Conservation (phyloP, 2,113 vertebrate genomes). For the Elanoides forficatus region DNA sequence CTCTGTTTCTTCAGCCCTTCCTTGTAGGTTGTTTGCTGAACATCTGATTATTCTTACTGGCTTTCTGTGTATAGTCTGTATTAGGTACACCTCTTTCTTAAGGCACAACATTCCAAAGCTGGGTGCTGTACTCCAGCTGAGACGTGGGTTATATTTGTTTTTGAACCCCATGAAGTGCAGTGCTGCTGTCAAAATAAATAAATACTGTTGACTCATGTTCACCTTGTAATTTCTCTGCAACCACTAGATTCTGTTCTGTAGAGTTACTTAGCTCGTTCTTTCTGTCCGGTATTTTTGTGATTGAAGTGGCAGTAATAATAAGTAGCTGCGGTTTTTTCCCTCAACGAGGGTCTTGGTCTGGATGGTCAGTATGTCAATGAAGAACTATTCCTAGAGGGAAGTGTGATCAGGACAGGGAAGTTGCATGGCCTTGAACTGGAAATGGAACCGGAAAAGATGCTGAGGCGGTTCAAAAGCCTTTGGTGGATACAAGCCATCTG, state of each 20-base stretch:
- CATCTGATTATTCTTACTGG: not conserved
- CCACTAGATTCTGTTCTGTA: not conserved
- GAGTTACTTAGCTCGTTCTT: not conserved
- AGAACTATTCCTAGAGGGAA: not conserved
- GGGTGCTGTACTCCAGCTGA: not conserved
- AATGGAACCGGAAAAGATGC: not conserved
- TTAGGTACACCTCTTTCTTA: not conserved
- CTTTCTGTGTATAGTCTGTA: not conserved
- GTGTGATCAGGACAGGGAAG: not conserved
- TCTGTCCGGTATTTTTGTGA: fast-evolving
- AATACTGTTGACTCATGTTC: not conserved
- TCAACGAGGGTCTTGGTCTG: fast-evolving
- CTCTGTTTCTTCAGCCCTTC: not conserved
- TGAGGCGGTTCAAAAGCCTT: not conserved
- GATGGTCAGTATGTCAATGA: not conserved
- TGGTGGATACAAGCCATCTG: not conserved
- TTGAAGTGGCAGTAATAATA: not conserved
- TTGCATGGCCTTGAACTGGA: not conserved
- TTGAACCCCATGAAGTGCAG: not conserved
- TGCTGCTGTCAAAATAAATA: not conserved
- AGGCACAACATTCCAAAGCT: not conserved
- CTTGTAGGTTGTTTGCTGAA: not conserved
- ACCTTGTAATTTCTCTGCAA: not conserved
- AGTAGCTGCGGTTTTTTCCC: not conserved
- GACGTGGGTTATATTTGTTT: not conserved